phyloP scores from a whole-genome alignment of 30 jellyfish, hydroid and myxozoan genomes.

The Phacellophora camtschatica region DNA sequence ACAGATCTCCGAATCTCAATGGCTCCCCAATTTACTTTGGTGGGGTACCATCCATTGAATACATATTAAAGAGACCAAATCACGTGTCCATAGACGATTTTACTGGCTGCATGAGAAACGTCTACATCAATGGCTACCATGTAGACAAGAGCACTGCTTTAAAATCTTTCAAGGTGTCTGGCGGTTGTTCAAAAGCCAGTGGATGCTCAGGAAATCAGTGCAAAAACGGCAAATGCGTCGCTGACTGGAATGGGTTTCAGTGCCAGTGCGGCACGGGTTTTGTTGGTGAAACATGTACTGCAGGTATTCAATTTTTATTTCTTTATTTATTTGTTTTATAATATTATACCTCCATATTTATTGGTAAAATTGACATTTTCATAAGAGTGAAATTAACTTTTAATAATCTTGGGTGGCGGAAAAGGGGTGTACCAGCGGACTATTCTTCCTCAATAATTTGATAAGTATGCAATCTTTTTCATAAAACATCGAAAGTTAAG shows the following conservation, averaged over 20 bases:
- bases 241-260: constrained; percentile 62
- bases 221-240: constrained; percentile 66
- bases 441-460: no score
- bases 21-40: constrained; percentile 55
- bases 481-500: no score
- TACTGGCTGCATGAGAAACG: constrained; percentile 68
- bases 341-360: no score
- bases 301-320: no score
- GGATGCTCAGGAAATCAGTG: constrained; percentile 50
- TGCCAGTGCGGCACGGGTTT: constrained; percentile 77
- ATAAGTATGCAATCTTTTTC: no score
- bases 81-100: constrained; percentile 53
- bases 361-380: no score
- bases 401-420: no score
- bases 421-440: no score
- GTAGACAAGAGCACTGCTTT: constrained; percentile 19
- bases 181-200: constrained; percentile 66
- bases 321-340: no score
- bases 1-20: constrained; percentile 50
- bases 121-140: constrained; percentile 29
- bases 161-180: constrained; percentile 16
- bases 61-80: constrained; percentile 11
- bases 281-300: constrained; percentile 60
- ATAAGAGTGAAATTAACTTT: no score
- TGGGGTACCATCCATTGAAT: constrained; percentile 44